A percentile compares a stretch with the other conserved stretches of the same genome.
phyloP scores from a whole-genome alignment of 2,888 invertebrate species.

The Reticulitermes lucifugus region DNA sequence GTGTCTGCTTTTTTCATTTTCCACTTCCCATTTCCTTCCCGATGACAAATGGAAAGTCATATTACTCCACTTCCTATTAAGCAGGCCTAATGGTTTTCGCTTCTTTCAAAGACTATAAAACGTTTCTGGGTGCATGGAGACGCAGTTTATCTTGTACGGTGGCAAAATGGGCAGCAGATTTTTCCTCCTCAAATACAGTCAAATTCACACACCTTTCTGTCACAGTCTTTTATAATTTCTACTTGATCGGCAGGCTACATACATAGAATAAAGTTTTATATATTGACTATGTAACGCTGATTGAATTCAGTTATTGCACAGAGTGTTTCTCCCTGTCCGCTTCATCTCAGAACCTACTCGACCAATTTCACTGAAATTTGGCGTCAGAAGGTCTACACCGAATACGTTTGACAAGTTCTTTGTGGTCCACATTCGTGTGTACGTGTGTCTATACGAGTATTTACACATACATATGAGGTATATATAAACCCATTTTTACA shows the following conservation, averaged over 20 bases:
- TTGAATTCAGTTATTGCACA: too few species aligned
- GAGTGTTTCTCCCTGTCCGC: too few species aligned
- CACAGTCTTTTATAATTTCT: too few species aligned
- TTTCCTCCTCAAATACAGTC: not conserved
- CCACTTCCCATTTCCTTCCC: not conserved
- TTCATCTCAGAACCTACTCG: too few species aligned
- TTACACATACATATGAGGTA: not conserved
- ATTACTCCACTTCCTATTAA: not conserved
- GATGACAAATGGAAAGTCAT: not conserved
- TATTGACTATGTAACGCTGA: too few species aligned
- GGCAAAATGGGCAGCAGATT: not conserved
- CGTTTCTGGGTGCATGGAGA: not conserved
- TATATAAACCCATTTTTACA: not conserved
- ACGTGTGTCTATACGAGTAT: not conserved
- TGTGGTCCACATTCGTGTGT: not conserved
- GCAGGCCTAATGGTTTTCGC: not conserved
- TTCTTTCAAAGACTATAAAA: not conserved
- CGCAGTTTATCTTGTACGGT: not conserved
- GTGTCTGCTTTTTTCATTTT: not conserved
- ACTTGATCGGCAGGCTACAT: too few species aligned
- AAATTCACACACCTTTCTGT: too few species aligned
- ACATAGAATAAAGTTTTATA: too few species aligned
- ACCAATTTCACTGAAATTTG: too few species aligned
- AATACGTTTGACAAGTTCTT: not conserved
- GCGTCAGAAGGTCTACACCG: too few species aligned